Conservation (phyloP, 2,113 vertebrate genomes). For the Trematomus loennbergii region DNA sequence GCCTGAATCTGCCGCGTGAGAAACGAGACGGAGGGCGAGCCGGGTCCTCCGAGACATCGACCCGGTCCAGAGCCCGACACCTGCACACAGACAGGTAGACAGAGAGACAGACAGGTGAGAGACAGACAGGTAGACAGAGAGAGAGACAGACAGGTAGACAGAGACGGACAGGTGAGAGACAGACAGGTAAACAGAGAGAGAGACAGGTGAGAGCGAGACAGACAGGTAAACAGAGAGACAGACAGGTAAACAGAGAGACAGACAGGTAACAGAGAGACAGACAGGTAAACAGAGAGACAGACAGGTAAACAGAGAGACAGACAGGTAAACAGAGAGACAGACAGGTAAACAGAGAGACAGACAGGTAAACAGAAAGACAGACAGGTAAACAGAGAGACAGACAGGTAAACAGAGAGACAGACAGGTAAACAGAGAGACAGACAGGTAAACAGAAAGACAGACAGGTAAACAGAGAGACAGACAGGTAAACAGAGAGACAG, state of each 20-base stretch:
- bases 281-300: neutral
- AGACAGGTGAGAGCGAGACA: neutral
- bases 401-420: too few relatives aligned
- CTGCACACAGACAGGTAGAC: constrained; percentile 39
- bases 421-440: too few relatives aligned
- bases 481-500: too few relatives aligned
- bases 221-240: neutral
- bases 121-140: neutral
- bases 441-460: too few relatives aligned
- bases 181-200: neutral
- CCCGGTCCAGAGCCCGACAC: constrained; percentile 72
- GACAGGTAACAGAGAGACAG: neutral
- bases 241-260: neutral
- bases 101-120: neutral
- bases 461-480: too few relatives aligned
- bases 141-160: neutral
- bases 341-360: too few relatives aligned
- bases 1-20: constrained; percentile 93
- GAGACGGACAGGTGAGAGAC: neutral
- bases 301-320: too few relatives aligned
- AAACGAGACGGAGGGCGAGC: constrained; percentile 86
- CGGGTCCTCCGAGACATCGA: constrained; percentile 81
- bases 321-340: neutral
- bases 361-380: too few relatives aligned
- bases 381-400: too few relatives aligned